Conservation (phyloP, 2,113 vertebrate genomes). For the Candoia aspera region DNA sequence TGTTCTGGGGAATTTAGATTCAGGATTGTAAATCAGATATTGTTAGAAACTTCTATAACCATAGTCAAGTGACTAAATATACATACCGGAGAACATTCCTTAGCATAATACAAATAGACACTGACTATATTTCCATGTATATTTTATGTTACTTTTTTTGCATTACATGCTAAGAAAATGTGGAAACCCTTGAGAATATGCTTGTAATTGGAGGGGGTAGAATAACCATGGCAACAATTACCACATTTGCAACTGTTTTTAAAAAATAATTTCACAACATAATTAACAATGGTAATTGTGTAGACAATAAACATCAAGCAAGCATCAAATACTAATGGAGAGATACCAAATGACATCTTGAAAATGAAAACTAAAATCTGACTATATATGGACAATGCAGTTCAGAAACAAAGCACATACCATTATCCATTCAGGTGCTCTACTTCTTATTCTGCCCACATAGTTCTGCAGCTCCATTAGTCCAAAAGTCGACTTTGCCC, state of each 20-base stretch:
- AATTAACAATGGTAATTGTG: background rate
- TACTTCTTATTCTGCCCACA: slow-evolving; percentile 60
- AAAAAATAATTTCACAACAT: slow-evolving; percentile 17
- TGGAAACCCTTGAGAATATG: slow-evolving; percentile 4
- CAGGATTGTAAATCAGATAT: slow-evolving; percentile 3
- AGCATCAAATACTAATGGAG: background rate
- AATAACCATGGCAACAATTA: slow-evolving; percentile 24
- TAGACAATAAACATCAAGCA: slow-evolving; percentile 19
- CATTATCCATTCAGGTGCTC: slow-evolving; percentile 63
- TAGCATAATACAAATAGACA: fast-evolving
- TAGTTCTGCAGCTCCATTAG: slow-evolving; percentile 67
- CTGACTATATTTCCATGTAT: fast-evolving
- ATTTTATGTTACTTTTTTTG: background rate
- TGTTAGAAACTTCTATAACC: background rate
- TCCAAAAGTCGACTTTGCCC: slow-evolving; percentile 65
- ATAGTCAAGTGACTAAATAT: background rate
- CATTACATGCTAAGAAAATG: slow-evolving; percentile 23
- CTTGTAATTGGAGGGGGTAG: background rate
- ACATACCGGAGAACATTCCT: background rate
- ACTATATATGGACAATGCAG: slow-evolving; percentile 44
- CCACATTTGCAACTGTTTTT: fast-evolving
- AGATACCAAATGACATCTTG: slow-evolving; percentile 19
- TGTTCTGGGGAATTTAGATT: slow-evolving; percentile 12
- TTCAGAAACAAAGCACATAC: slow-evolving; percentile 67
- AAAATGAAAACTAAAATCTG: slow-evolving; percentile 44